Percentiles rank a stretch among this genome's conserved stretches.
phyloP scores from a whole-genome alignment of 2,888 invertebrate genomes.

The Caenorhabditis sp. region DNA sequence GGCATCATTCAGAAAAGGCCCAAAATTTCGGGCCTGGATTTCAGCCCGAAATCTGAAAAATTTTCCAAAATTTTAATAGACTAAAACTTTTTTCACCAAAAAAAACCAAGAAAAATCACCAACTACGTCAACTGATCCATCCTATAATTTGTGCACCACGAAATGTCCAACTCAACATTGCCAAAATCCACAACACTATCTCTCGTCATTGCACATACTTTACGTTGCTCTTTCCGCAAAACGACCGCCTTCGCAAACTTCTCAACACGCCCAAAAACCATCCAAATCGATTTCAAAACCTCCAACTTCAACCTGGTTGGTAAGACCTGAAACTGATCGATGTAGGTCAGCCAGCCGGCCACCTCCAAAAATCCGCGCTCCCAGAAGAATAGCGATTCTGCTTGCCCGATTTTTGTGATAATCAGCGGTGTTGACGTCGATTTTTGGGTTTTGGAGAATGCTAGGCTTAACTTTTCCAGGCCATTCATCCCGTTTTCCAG shows the following conservation, averaged over 20 bases:
- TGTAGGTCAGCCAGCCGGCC: conserved; percentile 7
- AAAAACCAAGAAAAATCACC: too few species aligned
- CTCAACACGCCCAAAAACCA: conserved; percentile 1
- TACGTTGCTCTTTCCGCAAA: conserved; percentile 1
- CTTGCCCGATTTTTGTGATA: neutral
- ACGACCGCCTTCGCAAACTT: conserved; percentile 3
- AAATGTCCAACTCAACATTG: conserved; percentile 15
- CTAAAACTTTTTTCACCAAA: too few species aligned
- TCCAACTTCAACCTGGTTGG: neutral
- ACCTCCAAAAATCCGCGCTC: neutral
- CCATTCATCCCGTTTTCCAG: neutral
- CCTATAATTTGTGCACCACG: conserved; percentile 19
- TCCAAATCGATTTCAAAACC: conserved; percentile 3
- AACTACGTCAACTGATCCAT: conserved; percentile 11
- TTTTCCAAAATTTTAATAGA: too few species aligned
- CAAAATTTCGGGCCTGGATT: too few species aligned
- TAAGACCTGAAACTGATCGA: neutral
- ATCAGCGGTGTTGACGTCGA: neutral
- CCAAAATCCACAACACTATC: neutral
- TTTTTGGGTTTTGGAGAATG: neutral
- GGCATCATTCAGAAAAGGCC: too few species aligned
- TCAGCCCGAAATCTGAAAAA: too few species aligned
- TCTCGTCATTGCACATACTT: neutral
- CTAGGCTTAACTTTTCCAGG: neutral
- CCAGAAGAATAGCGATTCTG: neutral